Evolutionary conservation across 2,113 vertebrate species (phyloP), one percentile per base, ranked within the genome.

Genomic region (Cyprinodon tularosa): DNA sequence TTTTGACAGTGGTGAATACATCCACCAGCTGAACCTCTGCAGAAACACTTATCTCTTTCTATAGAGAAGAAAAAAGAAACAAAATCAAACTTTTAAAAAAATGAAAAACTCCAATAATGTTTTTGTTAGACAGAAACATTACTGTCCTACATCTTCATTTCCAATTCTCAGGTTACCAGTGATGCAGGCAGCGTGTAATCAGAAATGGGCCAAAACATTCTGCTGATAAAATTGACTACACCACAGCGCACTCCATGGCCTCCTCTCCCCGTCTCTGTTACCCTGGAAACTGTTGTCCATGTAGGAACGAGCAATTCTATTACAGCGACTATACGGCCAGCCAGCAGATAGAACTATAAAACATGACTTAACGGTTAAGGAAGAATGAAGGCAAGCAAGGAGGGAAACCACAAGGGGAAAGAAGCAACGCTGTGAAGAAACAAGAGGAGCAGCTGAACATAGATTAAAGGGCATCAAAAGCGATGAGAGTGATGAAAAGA

Each of bases 221-320:
- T 76, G 81, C 79, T 83, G 89, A 88, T 90, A 93, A 91, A 92
- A 92, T 65, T 84, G 90, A 91, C 85, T 86, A 85, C 83, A 86
- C 76, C 84, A 77, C 80, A 61, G 76, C 81, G 84, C 81, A 72
- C 86, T 89, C 78, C 44, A 12, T 78, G 86, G 83, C 75, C 81
- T 81, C 85, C 82, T 78, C 90, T 85, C 80, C 88, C 84, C 53
- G 81, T 85, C 87, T 86, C 92, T 74, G 93, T 95, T 94, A 90
- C 94, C 94, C 89, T 94, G 93, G 94, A 94, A 95, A 95, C 93
- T 88, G 92, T 92, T 92, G 90, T 90, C 88, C 82, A 83, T 90
- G 91, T 89, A 92, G 88, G 88, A 92, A 87, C 90, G 86, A 91
- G 91, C 90, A 91, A 87, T 93, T 93, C 90, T 92, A 90, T 93